Evolutionary conservation across 2,888 invertebrate genomes (phyloP).

Genomic region (Drosophila eohydei): DNA sequence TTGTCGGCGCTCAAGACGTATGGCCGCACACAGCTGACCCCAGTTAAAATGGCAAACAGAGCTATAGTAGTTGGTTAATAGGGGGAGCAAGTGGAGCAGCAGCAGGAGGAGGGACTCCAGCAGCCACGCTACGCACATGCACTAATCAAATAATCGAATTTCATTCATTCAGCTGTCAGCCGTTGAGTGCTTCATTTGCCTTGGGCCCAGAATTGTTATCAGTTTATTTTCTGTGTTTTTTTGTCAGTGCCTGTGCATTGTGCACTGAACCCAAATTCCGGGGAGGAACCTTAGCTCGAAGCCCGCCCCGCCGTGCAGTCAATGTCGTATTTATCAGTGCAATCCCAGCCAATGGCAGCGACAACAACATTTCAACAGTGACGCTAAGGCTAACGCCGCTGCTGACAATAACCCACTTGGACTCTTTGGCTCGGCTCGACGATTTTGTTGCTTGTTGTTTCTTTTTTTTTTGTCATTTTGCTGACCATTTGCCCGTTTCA

Average conservation of each 20-base stretch:
- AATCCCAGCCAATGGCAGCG: constrained; percentile 8
- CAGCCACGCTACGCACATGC: constrained; percentile 31
- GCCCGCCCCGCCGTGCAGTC: constrained; percentile 24
- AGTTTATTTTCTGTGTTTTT: not conserved
- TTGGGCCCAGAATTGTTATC: constrained; percentile 27
- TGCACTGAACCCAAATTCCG: constrained; percentile 17
- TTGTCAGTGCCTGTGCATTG: constrained; percentile 40
- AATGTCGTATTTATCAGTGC: constrained; percentile 43
- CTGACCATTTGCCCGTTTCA: constrained; percentile 48
- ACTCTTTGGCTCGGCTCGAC: constrained; percentile 10
- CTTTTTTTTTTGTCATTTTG: constrained; percentile 15
- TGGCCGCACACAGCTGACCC: constrained; percentile 10
- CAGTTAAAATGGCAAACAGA: constrained; percentile 39
- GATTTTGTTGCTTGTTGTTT: constrained; percentile 12
- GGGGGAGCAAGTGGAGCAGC: not conserved
- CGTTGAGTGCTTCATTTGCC: constrained; percentile 12
- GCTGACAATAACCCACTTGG: constrained; percentile 66
- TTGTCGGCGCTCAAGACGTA: constrained; percentile 28
- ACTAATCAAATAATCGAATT: constrained; percentile 70
- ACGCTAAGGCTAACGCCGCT: constrained; percentile 24
- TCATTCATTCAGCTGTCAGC: constrained; percentile 37
- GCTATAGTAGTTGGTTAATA: constrained; percentile 16
- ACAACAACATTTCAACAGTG: constrained; percentile 7
- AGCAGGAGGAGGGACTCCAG: not conserved
- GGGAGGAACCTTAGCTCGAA: constrained; percentile 7